Percentiles rank a stretch among this genome's conserved stretches.
phyloP scores from a whole-genome alignment of 2,113 vertebrate species.

The Notarius lentiginosus region DNA sequence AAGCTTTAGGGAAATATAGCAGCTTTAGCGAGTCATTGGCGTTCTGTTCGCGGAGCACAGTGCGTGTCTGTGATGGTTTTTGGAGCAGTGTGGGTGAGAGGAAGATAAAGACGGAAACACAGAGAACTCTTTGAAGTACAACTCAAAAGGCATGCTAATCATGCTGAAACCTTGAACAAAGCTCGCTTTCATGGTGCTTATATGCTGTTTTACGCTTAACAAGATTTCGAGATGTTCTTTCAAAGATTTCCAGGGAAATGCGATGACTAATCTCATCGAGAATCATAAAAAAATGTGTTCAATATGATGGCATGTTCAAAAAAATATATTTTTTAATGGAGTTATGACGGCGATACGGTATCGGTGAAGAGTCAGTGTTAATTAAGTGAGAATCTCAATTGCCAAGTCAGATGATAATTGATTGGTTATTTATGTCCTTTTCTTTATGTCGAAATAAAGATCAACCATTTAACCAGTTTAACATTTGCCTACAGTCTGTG shows the following conservation, averaged over 20 bases:
- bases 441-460: neutral
- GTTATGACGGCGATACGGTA: neutral
- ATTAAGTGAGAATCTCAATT: too few species aligned
- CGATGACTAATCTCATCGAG: neutral
- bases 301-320: neutral
- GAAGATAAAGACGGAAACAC: constrained; percentile 32
- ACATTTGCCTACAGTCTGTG: neutral
- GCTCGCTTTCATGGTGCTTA: constrained; percentile 31
- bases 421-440: neutral
- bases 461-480: neutral
- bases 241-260: neutral
- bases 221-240: constrained; percentile 14
- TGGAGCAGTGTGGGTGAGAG: constrained; percentile 26
- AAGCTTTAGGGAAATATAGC: constrained; percentile 23
- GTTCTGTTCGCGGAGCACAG: constrained; percentile 8
- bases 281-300: neutral
- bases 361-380: neutral
- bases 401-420: neutral
- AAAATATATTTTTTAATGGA: neutral
- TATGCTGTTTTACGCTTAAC: neutral
- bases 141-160: constrained; percentile 46
- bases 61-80: constrained; percentile 21
- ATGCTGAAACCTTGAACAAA: constrained; percentile 26
- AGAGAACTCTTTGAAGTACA: constrained; percentile 44
- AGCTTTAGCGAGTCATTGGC: neutral